Evolutionary conservation across 2,888 invertebrate species (phyloP), one percentile per base, ranked within the genome.

Genomic region (Erpobdella octoculata): DNA sequence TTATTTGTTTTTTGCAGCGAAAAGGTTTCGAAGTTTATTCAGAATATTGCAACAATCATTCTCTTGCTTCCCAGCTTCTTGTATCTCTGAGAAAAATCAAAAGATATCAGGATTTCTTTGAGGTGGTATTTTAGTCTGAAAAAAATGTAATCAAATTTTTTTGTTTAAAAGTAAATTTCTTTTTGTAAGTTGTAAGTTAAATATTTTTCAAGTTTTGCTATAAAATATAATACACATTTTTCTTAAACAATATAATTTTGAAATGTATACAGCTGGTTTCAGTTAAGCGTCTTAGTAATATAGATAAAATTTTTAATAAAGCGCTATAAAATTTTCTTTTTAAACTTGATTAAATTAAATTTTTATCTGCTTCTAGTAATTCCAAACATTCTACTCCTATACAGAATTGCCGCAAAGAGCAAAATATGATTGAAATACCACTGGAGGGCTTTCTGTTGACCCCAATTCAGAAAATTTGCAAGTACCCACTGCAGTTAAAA

Each of bases 391-490:
- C 21, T 15, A 21, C 21, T 3, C 28, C 53, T 6, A 8, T 53
- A 21, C 18, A 85, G 84, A 91, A 90, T 5, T 92, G 91, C 80
- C 87, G 92, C 37, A 85, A 91, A 73, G 87, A 90, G 81, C 88
- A 91, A 77, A 89, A 90, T 75, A 87, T 92, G 80, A 90, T 91
- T 70, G 90, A 91, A 81, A 88, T 92, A 59, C 90, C 91, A 15
- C 84, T 92, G 61, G 91, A 92, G 78, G 91, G 91, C 37, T 92
- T 92, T 84, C 85, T 92, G 65, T 84, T 92, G 67, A 90, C 91
- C 15, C 92, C 92, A 0, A 90, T 92, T 71, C 92, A 92, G 83
- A 88, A 91, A 82, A 91, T 92, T 78, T 92, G 92, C 84, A 91
- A 92, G 81, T 92, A 92, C 83, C 92, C 91, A 15, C 86, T 92